Percentiles rank a stretch among this genome's conserved stretches.
Conservation (phyloP, 30 jellyfish, hydroid and myxozoan species). For the Pseudorhiza aurosa region DNA sequence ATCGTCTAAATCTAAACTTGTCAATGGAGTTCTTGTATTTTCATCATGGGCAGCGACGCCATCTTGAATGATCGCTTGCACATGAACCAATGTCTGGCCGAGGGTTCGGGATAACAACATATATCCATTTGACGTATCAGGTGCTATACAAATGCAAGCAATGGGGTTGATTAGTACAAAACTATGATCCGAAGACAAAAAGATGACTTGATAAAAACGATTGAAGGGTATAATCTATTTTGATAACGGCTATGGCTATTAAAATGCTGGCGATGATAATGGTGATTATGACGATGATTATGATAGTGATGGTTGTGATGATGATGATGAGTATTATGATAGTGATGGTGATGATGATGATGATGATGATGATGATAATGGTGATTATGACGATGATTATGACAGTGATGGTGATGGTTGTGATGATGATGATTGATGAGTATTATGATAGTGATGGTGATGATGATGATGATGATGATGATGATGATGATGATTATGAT, state of each 20-base stretch:
- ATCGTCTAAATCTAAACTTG: slow-evolving; percentile 55
- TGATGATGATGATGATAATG: not conserved
- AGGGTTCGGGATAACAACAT: slow-evolving; percentile 63
- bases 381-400: not conserved
- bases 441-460: not conserved
- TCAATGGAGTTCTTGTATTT: slow-evolving; percentile 20
- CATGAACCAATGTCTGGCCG: slow-evolving; percentile 82
- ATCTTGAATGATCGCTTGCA: slow-evolving; percentile 80
- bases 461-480: not conserved
- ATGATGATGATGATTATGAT: not conserved
- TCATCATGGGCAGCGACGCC: slow-evolving; percentile 56
- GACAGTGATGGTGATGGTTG: not conserved
- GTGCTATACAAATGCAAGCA: slow-evolving; percentile 29
- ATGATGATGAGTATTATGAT: not conserved
- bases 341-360: not conserved
- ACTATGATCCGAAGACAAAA: no score
- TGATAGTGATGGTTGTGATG: not conserved
- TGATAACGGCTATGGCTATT: not conserved
- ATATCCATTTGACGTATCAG: slow-evolving; percentile 42
- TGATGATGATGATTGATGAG: no score
- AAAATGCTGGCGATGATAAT: not conserved
- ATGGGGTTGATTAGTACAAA: no score
- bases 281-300: not conserved
- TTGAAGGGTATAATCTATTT: not conserved
- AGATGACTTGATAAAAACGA: not conserved